These are phyloP conservation scores for Pecten maximus DNA, from an alignment of 2,888 invertebrate species.

Conservation along the genomic window DNA sequence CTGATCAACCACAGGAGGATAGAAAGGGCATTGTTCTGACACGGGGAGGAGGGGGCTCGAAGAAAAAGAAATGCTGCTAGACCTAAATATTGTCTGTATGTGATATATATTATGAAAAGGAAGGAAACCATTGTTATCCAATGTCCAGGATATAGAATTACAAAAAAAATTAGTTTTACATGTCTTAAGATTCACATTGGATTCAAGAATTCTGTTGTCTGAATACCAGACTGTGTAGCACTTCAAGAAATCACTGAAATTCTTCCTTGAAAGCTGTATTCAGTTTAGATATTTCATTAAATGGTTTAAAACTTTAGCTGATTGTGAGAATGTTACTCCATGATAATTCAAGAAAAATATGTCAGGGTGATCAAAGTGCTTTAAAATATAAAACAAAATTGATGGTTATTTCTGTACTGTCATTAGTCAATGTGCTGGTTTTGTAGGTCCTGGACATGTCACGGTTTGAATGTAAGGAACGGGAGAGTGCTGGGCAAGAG, in stretches of 20 bases:
- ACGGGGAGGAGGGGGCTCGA: constrained; percentile 55
- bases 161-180: neutral
- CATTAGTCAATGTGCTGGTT: too few relatives aligned
- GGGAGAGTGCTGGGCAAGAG: neutral
- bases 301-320: neutral
- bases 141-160: neutral
- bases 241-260: neutral
- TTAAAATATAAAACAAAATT: too few relatives aligned
- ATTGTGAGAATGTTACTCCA: neutral
- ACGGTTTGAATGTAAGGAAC: neutral
- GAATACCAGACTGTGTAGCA: neutral
- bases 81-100: constrained; percentile 39
- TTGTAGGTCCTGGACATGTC: neutral
- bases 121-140: neutral
- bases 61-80: constrained; percentile 63
- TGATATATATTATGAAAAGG: neutral
- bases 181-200: neutral
- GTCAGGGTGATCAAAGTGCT: too few relatives aligned
- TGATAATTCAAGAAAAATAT: too few relatives aligned
- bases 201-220: neutral
- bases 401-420: too few relatives aligned
- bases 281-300: neutral
- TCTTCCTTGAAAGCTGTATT: neutral
- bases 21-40: constrained; percentile 64
- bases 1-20: constrained; percentile 67